Conservation (phyloP, 2,888 invertebrate species). For the Boloria selene region DNA sequence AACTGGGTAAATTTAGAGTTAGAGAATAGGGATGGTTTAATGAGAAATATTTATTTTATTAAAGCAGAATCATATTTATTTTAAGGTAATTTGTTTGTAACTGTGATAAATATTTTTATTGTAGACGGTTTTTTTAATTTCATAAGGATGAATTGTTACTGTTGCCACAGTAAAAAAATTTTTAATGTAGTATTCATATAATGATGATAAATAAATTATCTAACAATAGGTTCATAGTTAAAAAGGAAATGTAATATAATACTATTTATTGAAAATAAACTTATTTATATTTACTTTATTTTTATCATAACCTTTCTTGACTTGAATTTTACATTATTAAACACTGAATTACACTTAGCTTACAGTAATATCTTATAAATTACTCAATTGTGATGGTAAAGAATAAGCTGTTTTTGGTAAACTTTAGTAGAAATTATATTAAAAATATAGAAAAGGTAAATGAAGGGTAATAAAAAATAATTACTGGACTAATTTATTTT, state of each 20-base stretch:
- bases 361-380: no score
- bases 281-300: constrained; percentile 28
- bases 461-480: no score
- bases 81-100: constrained; percentile 43
- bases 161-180: constrained; percentile 20
- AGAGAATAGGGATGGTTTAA: constrained; percentile 17
- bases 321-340: not conserved
- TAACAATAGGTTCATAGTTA: constrained; percentile 24
- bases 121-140: constrained; percentile 39
- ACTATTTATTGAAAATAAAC: constrained; percentile 33
- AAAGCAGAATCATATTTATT: constrained; percentile 26
- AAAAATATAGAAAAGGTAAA: no score
- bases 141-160: constrained; percentile 24
- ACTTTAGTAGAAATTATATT: no score
- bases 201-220: constrained; percentile 20
- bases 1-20: no score
- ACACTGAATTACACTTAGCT: no score
- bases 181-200: constrained; percentile 21
- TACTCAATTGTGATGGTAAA: no score
- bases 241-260: constrained; percentile 33
- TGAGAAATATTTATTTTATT: constrained; percentile 8
- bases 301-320: not conserved
- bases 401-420: no score
- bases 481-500: constrained; percentile 1
- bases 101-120: constrained; percentile 49